phyloP scores from a whole-genome alignment of 1,140 invertebrate species.

The Philaenus spumarius region DNA sequence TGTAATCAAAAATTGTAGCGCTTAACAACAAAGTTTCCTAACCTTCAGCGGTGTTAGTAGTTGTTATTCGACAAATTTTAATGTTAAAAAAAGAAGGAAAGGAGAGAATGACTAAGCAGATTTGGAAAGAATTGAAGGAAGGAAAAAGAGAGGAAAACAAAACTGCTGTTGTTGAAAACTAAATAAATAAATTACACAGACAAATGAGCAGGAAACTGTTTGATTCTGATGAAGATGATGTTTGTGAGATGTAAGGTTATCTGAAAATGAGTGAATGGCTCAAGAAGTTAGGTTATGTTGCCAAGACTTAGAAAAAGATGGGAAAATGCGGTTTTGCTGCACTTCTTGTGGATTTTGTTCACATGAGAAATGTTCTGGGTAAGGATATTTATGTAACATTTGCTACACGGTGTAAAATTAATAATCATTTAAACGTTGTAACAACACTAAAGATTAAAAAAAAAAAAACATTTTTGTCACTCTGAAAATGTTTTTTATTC shows the following conservation, averaged over 20 bases:
- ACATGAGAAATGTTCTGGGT: conserved; percentile 10
- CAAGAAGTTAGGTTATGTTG: conserved; percentile 6
- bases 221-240: background rate
- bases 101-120: too few relatives aligned
- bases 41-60: too few relatives aligned
- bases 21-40: too few relatives aligned
- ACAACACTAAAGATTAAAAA: background rate
- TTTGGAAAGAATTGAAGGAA: too few relatives aligned
- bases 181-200: too few relatives aligned
- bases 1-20: too few relatives aligned
- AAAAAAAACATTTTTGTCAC: background rate
- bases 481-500: background rate
- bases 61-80: too few relatives aligned
- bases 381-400: conserved; percentile 14
- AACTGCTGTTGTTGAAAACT: too few relatives aligned
- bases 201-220: too few relatives aligned
- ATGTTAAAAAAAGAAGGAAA: too few relatives aligned
- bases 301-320: conserved; percentile 11
- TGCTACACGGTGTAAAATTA: background rate
- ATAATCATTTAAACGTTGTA: background rate
- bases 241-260: background rate
- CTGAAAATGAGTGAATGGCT: conserved; percentile 2
- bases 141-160: too few relatives aligned
- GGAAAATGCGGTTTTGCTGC: conserved; percentile 6
- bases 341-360: conserved; percentile 8